These are phyloP conservation scores for Pammene fasciana DNA, from an alignment of 2,888 invertebrate species.

Conservation along the genomic window DNA sequence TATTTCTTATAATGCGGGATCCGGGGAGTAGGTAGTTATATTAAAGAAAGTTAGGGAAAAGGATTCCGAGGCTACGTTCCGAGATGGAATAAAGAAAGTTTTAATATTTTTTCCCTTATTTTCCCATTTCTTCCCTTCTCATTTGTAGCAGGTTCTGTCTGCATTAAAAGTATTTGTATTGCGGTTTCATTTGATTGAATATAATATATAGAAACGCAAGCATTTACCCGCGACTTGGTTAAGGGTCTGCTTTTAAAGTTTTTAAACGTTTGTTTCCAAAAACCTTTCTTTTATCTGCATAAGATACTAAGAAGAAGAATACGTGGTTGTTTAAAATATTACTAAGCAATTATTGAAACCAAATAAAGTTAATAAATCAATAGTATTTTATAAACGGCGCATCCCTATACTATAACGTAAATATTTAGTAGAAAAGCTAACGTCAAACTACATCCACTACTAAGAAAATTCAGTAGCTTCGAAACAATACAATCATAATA, in stretches of 20 bases:
- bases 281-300: no score
- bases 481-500: slow-evolving; percentile 55
- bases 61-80: slow-evolving; percentile 59
- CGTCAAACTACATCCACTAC: background rate
- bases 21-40: slow-evolving; percentile 50
- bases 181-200: slow-evolving; percentile 34
- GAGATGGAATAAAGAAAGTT: slow-evolving; percentile 69
- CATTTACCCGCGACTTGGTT: background rate
- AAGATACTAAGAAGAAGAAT: no score
- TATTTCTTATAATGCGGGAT: slow-evolving; percentile 45
- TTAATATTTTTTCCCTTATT: slow-evolving; percentile 61
- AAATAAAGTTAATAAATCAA: no score
- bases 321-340: no score
- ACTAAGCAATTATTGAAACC: no score
- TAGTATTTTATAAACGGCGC: no score
- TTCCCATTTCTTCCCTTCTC: slow-evolving; percentile 55
- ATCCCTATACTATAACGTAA: no score
- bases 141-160: slow-evolving; percentile 55
- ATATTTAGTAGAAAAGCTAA: background rate
- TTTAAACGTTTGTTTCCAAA: no score
- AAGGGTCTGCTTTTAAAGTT: no score
- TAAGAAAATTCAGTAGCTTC: slow-evolving; percentile 15
- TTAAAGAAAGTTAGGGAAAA: slow-evolving; percentile 66
- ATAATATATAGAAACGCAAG: background rate
- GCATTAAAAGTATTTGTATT: slow-evolving; percentile 52